Base-by-base conservation (phyloP, 2,888 invertebrate genomes). In the Tetragonula carbonaria region DNA sequence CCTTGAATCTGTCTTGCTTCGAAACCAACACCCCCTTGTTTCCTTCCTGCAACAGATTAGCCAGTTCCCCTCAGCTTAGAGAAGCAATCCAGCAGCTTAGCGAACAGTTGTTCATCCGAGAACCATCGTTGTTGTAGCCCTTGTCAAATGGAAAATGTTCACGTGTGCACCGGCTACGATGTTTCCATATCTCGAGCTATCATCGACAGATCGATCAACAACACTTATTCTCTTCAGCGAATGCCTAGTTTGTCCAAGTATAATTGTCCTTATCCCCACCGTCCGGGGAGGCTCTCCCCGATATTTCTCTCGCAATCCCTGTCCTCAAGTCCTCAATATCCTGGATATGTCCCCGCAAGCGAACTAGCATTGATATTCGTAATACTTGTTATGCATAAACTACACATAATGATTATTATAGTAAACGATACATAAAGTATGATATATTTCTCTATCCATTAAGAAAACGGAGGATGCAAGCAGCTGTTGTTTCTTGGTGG, bases 401-500 rank as follows among this genome's bases (percentile, higher is more conserved):
- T 94, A 94, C 94, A 94, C 93, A 93, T 94, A 94, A 94, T 93
- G 92, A 94, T 94, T 94, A 94, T 94, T 93, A 94, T 94, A 94
- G 92, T 94, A 93, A 94, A 94, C 93, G 92, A 94, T 94, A 94
- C 94, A 94, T 94, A 94, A 94, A 94, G 93, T 94, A 94, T 93
- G 94, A 94, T 94, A 94, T 94, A 94, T 94, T 94, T 94, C 94
- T 94, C 94, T 94, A 94, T 94, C 91, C 93, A 93, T 93, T 94
- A 94, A 94, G 94, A 92, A 87, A 75, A 28, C 45, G 89, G 91
- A 92, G 88, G 90, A 92, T 90, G 91, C 91, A 92, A 92, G 92
- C 92, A 92, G 91, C 93, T 92, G 92, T 94, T 93, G 93, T 94
- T 93, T 93, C 92, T 75, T 92, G 93, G 91, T 89, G 91, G 90